A percentile compares a stretch with the other conserved stretches of the same genome.
Evolutionary conservation across 2,888 invertebrate species (phyloP).

Genomic region (Sialis fuliginosa): DNA sequence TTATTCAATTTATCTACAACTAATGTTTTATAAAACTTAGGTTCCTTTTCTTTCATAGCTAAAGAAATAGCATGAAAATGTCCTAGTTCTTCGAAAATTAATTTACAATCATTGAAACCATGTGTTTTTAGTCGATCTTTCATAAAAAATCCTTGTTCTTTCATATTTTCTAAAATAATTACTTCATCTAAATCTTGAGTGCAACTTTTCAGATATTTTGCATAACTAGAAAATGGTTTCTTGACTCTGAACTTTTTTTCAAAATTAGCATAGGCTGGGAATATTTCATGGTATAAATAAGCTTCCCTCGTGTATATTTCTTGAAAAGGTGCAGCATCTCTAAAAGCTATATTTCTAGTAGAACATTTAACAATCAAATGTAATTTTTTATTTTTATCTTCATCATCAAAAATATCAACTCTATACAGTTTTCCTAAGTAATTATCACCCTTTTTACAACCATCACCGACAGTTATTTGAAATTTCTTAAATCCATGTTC

Average conservation of each 20-base stretch:
- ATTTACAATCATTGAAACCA: background rate
- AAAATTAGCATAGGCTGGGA: constrained; percentile 2
- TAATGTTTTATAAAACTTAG: background rate
- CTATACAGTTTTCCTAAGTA: background rate
- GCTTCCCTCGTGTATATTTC: constrained; percentile 1
- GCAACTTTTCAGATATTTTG: background rate
- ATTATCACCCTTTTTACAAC: constrained; percentile 4
- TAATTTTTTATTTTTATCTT: background rate
- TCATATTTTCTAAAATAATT: constrained; percentile 10
- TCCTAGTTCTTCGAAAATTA: constrained; percentile 3
- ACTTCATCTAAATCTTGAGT: constrained; percentile 10
- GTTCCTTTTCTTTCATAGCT: background rate
- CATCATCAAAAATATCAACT: background rate
- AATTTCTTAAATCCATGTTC: background rate
- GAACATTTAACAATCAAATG: constrained; percentile 2
- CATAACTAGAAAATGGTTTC: background rate
- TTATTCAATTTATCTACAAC: background rate
- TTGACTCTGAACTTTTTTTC: background rate
- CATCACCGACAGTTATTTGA: background rate
- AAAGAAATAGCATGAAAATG: constrained; percentile 1
- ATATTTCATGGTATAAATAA: background rate
- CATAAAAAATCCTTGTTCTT: background rate
- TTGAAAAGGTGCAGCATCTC: background rate
- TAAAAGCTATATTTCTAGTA: background rate
- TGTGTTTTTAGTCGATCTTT: constrained; percentile 1